These are phyloP conservation scores for Lasioglossum marginatum DNA, from an alignment of 2,888 invertebrate genomes.

Conservation along the genomic window DNA sequence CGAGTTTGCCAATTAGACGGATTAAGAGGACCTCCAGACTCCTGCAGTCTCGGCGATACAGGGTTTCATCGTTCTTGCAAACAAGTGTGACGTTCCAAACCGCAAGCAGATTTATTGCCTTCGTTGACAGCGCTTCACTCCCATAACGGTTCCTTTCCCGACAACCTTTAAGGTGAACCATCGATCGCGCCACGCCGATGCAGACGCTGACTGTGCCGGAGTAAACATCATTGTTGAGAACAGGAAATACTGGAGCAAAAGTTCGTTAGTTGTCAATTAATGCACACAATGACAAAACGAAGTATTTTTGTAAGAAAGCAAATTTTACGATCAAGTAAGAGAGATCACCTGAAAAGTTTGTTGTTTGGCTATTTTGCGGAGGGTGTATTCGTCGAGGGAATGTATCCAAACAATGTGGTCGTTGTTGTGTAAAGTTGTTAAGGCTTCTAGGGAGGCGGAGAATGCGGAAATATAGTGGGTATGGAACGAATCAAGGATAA, in stretches of 20 bases:
- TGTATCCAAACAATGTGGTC: background rate
- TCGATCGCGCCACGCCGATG: background rate
- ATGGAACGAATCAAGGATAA: constrained; percentile 9
- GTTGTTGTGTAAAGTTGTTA: background rate
- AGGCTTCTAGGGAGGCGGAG: background rate
- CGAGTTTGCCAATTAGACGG: constrained; percentile 61
- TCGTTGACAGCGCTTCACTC: constrained; percentile 1
- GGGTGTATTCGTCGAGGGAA: background rate
- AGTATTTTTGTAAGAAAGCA: no score
- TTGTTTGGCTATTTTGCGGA: background rate
- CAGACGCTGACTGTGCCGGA: background rate
- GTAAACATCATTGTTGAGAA: background rate
- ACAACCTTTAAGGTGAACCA: background rate
- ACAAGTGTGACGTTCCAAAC: constrained; percentile 77
- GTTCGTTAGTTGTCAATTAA: no score
- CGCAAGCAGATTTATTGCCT: constrained; percentile 75
- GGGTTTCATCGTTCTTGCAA: constrained; percentile 71
- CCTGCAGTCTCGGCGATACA: constrained; percentile 28
- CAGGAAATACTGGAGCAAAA: background rate
- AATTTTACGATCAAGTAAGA: no score
- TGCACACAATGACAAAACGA: no score
- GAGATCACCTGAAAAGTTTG: no score
- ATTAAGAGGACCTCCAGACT: constrained; percentile 44
- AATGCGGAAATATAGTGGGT: background rate
- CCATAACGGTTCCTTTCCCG: constrained; percentile 50